Conservation (phyloP, 2,797 vertebrate genomes). For the Betta splendens region DNA sequence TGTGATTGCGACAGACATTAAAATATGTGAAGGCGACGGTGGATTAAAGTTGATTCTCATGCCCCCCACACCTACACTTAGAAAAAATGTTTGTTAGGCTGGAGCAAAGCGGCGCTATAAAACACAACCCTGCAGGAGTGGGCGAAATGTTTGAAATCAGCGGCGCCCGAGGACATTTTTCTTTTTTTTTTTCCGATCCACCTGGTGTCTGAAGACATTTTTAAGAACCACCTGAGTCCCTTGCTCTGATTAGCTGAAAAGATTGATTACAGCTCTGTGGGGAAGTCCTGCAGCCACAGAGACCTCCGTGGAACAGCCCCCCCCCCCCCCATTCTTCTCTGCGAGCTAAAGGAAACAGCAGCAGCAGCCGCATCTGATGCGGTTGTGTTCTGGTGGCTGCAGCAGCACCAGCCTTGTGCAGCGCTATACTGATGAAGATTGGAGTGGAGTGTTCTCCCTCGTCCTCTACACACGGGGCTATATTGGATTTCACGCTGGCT, state of each 20-base stretch:
- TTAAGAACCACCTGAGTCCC: conserved; percentile 13
- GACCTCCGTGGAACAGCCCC: conserved; percentile 3
- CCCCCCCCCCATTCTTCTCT: conserved; percentile 18
- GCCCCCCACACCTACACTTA: conserved; percentile 37
- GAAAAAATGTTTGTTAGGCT: conserved; percentile 29
- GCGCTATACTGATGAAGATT: conserved; percentile 77
- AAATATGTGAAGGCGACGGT: conserved; percentile 22
- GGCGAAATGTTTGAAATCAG: conserved; percentile 31
- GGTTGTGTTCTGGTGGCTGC: conserved; percentile 65
- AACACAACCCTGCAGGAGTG: conserved; percentile 20
- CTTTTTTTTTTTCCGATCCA: too few relatives aligned
- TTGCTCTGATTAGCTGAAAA: conserved; percentile 40
- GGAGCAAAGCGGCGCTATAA: conserved; percentile 24
- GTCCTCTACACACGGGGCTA: conserved; percentile 58
- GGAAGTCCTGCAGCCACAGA: conserved; percentile 28
- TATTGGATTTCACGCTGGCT: conserved; percentile 79
- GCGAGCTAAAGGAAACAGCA: conserved; percentile 26
- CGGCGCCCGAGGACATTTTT: conserved; percentile 22
- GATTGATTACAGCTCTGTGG: conserved; percentile 38
- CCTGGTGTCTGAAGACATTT: conserved; percentile 25
- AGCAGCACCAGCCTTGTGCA: conserved; percentile 63
- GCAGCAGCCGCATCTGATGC: conserved; percentile 38
- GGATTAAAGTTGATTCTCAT: conserved; percentile 30
- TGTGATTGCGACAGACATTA: conserved; percentile 28
- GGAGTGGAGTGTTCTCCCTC: conserved; percentile 68